Percentiles rank a stretch among this genome's conserved stretches.
Evolutionary conservation across 2,888 invertebrate species (phyloP).

Genomic region (Yponomeuta malinellus): DNA sequence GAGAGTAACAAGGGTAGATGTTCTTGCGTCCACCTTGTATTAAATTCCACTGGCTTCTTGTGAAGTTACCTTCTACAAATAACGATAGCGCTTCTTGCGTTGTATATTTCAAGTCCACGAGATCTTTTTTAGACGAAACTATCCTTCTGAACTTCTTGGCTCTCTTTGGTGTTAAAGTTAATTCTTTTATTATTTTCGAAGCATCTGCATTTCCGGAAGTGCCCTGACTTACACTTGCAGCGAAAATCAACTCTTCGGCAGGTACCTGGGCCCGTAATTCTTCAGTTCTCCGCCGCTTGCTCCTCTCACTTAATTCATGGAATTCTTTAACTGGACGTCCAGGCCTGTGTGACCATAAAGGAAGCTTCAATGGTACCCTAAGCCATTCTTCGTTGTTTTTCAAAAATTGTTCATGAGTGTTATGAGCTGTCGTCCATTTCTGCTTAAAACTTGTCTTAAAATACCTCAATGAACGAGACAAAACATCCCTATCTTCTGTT

Average conservation of each 20-base stretch:
- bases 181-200: background rate
- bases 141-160: background rate
- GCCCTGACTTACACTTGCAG: no score
- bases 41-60: slow-evolving; percentile 19
- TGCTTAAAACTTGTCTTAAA: background rate
- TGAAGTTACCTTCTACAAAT: slow-evolving; percentile 16
- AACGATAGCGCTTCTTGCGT: background rate
- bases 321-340: background rate
- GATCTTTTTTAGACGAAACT: no score
- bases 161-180: background rate
- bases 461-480: no score
- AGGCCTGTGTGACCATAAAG: background rate
- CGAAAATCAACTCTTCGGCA: no score
- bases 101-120: background rate
- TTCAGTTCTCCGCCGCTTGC: background rate
- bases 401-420: background rate
- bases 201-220: background rate
- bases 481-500: no score
- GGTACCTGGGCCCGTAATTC: background rate
- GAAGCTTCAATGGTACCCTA: no score
- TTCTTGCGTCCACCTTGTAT: slow-evolving; percentile 11
- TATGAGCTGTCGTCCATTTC: background rate
- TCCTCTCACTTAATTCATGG: background rate
- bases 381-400: no score
- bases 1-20: slow-evolving; percentile 18